Percentiles rank a stretch among this genome's conserved stretches.
Conservation (phyloP, 1,140 invertebrate genomes). For the Musca vetustissima region DNA sequence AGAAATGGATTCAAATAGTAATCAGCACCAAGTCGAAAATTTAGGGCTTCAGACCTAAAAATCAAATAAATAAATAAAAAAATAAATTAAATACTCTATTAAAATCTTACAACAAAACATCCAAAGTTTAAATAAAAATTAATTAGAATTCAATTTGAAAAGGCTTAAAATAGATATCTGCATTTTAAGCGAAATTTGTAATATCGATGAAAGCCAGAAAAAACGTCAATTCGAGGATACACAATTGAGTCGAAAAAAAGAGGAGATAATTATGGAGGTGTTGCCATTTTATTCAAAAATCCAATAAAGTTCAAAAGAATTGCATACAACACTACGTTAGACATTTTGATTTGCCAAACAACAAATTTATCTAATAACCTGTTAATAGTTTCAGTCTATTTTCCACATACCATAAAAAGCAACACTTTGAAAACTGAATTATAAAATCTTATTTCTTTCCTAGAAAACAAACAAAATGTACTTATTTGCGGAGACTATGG, state of each 20-base stretch:
- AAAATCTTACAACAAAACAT: not conserved
- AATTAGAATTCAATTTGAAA: not conserved
- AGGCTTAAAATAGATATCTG: not conserved
- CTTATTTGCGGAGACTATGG: conserved; percentile 8
- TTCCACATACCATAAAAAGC: too few relatives aligned
- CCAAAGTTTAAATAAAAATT: not conserved
- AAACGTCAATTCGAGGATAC: not conserved
- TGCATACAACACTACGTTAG: not conserved
- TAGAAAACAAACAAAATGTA: not conserved
- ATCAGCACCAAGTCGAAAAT: too few relatives aligned
- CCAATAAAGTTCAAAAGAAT: not conserved
- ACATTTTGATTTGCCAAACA: not conserved
- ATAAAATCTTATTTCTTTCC: not conserved
- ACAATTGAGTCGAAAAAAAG: not conserved
- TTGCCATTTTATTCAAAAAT: not conserved
- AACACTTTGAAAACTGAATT: not conserved
- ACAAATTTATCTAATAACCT: not conserved
- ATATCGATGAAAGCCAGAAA: not conserved
- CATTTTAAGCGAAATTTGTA: not conserved
- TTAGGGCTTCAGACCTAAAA: too few relatives aligned
- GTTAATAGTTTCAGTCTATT: too few relatives aligned
- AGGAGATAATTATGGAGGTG: not conserved
- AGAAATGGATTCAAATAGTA: too few relatives aligned
- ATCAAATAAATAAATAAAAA: too few relatives aligned
- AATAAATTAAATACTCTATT: not conserved